phyloP scores from a whole-genome alignment of 2,888 invertebrate genomes.

The Hipparchia semele region DNA sequence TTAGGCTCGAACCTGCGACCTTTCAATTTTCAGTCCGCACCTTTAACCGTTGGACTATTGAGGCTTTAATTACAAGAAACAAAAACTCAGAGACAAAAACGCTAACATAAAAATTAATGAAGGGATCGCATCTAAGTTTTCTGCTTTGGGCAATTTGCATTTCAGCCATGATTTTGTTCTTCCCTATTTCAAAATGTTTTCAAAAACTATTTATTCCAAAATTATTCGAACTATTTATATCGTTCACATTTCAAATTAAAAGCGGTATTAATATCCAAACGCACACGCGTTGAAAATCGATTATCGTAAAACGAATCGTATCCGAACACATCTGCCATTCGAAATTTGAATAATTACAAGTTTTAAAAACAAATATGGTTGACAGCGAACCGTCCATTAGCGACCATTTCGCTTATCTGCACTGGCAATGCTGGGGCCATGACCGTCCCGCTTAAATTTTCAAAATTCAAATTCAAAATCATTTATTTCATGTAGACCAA shows the following conservation, averaged over 20 bases:
- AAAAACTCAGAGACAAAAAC: too few relatives aligned
- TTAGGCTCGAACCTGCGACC: too few relatives aligned
- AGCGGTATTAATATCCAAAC: conserved; percentile 26
- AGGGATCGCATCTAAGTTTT: too few relatives aligned
- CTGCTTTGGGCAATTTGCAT: too few relatives aligned
- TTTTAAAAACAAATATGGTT: conserved; percentile 62
- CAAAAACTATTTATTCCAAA: conserved; percentile 22
- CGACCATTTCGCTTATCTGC: conserved; percentile 54
- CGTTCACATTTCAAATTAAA: conserved; percentile 18
- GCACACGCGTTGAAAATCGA: conserved; percentile 52
- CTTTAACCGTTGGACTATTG: too few relatives aligned
- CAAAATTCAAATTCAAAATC: too few relatives aligned
- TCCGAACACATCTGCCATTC: conserved; percentile 74
- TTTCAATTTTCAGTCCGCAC: too few relatives aligned
- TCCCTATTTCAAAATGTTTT: conserved; percentile 16
- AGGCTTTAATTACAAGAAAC: too few relatives aligned
- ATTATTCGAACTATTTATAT: not conserved
- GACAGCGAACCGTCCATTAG: conserved; percentile 63
- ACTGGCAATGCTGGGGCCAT: not conserved
- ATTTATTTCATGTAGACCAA: too few relatives aligned
- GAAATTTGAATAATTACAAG: conserved; percentile 78
- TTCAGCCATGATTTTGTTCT: not conserved
- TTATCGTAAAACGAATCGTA: conserved; percentile 49
- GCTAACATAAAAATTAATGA: too few relatives aligned
- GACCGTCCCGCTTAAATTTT: not conserved